Base-by-base conservation (phyloP, 2,888 invertebrate species). In the Orthosia gothica region DNA sequence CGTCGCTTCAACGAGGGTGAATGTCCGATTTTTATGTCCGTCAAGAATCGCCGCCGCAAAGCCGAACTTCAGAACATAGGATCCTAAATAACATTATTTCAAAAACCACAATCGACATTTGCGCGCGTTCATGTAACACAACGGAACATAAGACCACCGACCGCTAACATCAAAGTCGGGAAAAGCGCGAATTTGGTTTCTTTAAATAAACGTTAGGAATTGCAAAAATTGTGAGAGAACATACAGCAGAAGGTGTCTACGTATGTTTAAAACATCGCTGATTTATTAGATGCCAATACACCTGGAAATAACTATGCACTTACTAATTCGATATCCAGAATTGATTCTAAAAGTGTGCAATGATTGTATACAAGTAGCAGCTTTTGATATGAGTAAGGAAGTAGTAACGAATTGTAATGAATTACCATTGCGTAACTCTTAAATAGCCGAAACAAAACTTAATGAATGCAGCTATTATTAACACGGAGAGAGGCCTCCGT, bases 11-110 rank as follows among this genome's bases (percentile, higher is more conserved):
- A 84, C 70, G 68, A 79, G 73, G 88, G 89, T 90, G 87, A 92
- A 89, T 70, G 89, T 69, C 89, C 88, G 88, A 89, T 87, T 89
- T 90, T 81, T 54, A 69, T 72, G 57, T 67, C 49, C 50, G 62
- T 62, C 63, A 49, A 74, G 40, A 68, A 26, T 68, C 26, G 3
- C 7, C 32, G 52, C 32, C 32, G 49, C 15, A 20, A 26, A 23
- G 16, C 40, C 40, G 32, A 26, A 61, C 11, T 66, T 47, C 45
- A 49, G 18, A 72, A 54, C 32, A n/a, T 32, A 5, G 32, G 50
- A 45, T 70, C 49, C 47, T 50, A 65, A 68, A 45, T 70, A 70
- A 61, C 59, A 71, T 73, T 61, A 75, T 69, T 79, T 68, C 59
- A 57, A 50, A 80, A 75, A 77, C 73, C 74, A 54, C 74, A 74